Conservation (phyloP, 1,140 invertebrate species). For the Caenorhabditis briggsae region DNA sequence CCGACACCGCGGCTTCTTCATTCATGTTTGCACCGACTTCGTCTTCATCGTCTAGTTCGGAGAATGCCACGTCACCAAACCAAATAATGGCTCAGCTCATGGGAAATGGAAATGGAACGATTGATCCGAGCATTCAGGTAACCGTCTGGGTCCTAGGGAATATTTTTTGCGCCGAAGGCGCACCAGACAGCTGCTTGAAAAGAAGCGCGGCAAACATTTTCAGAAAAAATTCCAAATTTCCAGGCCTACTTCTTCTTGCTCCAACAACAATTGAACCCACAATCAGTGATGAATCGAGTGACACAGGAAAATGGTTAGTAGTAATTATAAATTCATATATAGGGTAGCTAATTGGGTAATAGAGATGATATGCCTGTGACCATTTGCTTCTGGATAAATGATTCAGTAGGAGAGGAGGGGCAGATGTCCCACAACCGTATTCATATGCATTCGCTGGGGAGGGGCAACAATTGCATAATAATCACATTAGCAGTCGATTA, state of each 20-base stretch:
- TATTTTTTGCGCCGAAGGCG: not conserved
- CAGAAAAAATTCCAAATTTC: not conserved
- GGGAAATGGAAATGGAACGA: constrained; percentile 2
- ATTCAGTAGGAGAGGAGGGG: not conserved
- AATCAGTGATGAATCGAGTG: constrained; percentile 41
- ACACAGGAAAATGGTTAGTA: constrained; percentile 29
- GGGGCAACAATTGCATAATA: constrained; percentile 54
- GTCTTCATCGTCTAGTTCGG: not conserved
- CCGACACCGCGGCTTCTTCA: not conserved
- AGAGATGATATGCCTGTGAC: constrained; percentile 4
- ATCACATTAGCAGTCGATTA: constrained; percentile 52
- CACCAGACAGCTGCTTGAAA: too few species aligned
- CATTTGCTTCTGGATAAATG: constrained; percentile 37
- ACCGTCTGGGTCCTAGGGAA: not conserved
- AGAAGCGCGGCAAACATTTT: too few species aligned
- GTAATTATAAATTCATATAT: not conserved
- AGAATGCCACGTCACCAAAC: constrained; percentile 11
- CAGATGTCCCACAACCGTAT: constrained; percentile 35
- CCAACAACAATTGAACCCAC: constrained; percentile 4
- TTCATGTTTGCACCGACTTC: constrained; percentile 16
- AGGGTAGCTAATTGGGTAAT: constrained; percentile 11
- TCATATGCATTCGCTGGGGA: constrained; percentile 2
- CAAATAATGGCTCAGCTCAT: constrained; percentile 43
- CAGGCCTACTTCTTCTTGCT: constrained; percentile 38
- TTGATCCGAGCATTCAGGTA: constrained; percentile 40